Evolutionary conservation across 2,888 invertebrate species (phyloP), one percentile per base, ranked within the genome.

Genomic region (Hyalella azteca): DNA sequence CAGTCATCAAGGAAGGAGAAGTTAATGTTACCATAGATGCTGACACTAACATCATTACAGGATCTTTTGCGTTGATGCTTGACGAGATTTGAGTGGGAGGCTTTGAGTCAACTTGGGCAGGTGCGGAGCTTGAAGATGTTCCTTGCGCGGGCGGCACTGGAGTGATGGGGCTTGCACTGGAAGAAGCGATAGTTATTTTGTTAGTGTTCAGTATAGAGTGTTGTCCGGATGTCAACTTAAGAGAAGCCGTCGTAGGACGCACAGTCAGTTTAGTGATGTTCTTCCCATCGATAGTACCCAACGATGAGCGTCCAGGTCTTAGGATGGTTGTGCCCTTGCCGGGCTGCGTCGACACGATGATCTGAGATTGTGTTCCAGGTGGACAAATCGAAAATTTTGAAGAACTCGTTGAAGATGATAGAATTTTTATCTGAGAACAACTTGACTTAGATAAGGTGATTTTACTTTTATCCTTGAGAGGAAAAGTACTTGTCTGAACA

Each of bases 231-330:
- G 29, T 32, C 29, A 29, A 66, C 19, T 66, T 66, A 4, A 66
- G 29, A 15, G 66, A 32, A 36, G 66, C 26, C 11, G 15, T 29
- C 19, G 66, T 66, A 36, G 66, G 66, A n/a, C 66, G 66, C 66
- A 66, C 66, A 36, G 66, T 66, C 29, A 66, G 19, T 36, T 66
- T 66, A 15, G 66, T 66, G 32, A 66, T 66, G 39, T 66, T 66
- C n/a, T 66, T 66, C 7, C 66, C 66, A 19, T 66, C 66, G 19
- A 66, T 66, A 0, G 66, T 66, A 19, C 66, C 66, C 29, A 66
- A 36, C 2, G 59, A 59, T 11, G 59, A 59, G 19, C 66, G 66
- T 13, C 66, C 66, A 13, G 66, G 36, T 4, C 66, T 32, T 19
- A 66, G 5, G 66, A 66, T n/a, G 19, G 66, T 66, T 66, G 66